Base-by-base conservation (phyloP, 2,113 vertebrate genomes). In the Gambusia holbrooki region DNA sequence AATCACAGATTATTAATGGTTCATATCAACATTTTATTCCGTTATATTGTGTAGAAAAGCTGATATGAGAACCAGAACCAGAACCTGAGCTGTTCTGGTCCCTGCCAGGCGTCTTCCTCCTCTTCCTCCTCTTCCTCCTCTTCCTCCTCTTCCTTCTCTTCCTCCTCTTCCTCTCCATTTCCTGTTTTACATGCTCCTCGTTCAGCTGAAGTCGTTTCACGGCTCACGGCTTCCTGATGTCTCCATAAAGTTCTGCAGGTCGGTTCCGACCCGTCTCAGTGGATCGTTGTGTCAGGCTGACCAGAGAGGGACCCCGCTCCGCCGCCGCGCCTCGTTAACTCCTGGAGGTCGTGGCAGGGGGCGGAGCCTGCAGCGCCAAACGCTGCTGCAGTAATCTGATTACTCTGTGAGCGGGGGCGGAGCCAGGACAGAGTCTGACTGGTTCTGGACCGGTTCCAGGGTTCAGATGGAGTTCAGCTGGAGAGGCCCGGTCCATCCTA, bases 211-310 rank as follows among this genome's bases (percentile, higher is more conserved):
- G 84, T 58, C 87, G 69, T 84, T 85, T 90, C 91, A 91, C 91
- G 87, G 83, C 89, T 84, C 83, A 85, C 79, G 45, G 82, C 81
- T 84, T 80, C 84, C 86, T 89, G 87, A 91, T 91, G 85, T 86
- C 27, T 71, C 75, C 76, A 80, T 87, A 84, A 89, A 86, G 90
- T 63, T 61, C 9, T 62, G 42, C 62, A 48, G 77, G 75, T 85
- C 66, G 77, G 77, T 28, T 78, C 81, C 51, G 84, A 79, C 87
- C 73, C 81, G 79, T 80, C 48, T 11, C 40, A 54, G 80, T 68
- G 60, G 68, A 76, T 48, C 66, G 62, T 82, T 37, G 86, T 69
- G 84, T 81, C 86, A 84, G 65, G 79, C 69, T 86, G 87, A 88
- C 83, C 87, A 83, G 81, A 64, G 72, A 83, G 74, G 69, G 79